Evolutionary conservation across 1,140 invertebrate genomes (phyloP).

Genomic region (Papilio xuthus): DNA sequence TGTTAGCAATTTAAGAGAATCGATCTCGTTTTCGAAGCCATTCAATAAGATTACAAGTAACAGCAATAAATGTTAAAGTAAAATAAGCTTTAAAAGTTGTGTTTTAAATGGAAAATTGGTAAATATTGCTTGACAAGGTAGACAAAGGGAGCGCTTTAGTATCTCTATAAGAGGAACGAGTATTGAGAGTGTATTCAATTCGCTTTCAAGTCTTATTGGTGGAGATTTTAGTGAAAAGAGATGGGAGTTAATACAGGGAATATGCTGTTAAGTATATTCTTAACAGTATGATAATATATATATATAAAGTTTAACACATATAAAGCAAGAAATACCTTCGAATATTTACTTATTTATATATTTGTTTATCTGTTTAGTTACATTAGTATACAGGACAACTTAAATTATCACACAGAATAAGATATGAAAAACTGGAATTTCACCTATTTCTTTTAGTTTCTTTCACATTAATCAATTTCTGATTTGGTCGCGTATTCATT

Average conservation of each 20-base stretch:
- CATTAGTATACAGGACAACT: too few species aligned
- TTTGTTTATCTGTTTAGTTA: too few species aligned
- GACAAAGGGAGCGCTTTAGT: constrained; percentile 59
- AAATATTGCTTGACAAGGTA: constrained; percentile 43
- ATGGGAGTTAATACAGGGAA: constrained; percentile 39
- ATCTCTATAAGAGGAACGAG: constrained; percentile 63
- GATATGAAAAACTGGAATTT: too few species aligned
- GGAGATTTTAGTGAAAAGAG: constrained; percentile 55
- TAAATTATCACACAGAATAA: too few species aligned
- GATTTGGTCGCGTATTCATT: too few species aligned
- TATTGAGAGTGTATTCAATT: constrained; percentile 60
- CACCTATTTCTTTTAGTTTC: too few species aligned
- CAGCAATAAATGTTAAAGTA: constrained; percentile 39
- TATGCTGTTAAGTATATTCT: background rate
- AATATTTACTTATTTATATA: too few species aligned
- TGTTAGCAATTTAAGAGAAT: constrained; percentile 68
- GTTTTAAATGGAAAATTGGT: constrained; percentile 19
- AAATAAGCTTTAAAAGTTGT: constrained; percentile 43
- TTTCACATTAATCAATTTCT: too few species aligned
- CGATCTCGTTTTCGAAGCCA: constrained; percentile 64
- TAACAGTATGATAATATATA: background rate
- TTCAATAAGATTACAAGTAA: constrained; percentile 51
- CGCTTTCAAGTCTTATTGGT: constrained; percentile 59
- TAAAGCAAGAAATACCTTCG: background rate
- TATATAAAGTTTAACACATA: background rate